A percentile compares a stretch with the other conserved stretches of the same genome.
Evolutionary conservation across 2,888 invertebrate genomes (phyloP).

Genomic region (Eristalinus sepulchralis): DNA sequence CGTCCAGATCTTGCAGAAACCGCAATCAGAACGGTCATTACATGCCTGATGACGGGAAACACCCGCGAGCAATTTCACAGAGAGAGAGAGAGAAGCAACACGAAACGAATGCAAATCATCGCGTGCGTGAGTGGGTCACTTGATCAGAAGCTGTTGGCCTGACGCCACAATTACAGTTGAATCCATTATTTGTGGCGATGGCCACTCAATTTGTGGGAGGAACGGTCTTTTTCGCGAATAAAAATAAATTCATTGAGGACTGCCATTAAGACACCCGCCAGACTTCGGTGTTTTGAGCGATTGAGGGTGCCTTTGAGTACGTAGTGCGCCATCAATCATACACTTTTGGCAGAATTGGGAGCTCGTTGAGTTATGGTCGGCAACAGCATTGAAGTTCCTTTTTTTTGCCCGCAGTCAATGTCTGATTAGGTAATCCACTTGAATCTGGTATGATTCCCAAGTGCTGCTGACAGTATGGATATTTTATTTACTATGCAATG

Average conservation of each 20-base stretch:
- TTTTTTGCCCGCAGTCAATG: neutral
- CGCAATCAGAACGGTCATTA: constrained; percentile 16
- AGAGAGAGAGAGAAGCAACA: constrained; percentile 19
- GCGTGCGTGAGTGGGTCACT: constrained; percentile 49
- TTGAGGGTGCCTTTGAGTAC: neutral
- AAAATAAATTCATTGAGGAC: constrained; percentile 1
- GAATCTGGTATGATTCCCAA: neutral
- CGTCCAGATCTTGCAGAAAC: constrained; percentile 15
- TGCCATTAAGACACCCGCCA: constrained; percentile 15
- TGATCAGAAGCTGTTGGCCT: constrained; percentile 38
- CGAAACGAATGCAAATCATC: constrained; percentile 37
- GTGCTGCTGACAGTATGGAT: neutral
- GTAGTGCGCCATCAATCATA: constrained; percentile 31
- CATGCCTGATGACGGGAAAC: constrained; percentile 27
- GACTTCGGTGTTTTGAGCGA: constrained; percentile 8
- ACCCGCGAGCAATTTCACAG: constrained; percentile 13
- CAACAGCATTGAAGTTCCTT: neutral
- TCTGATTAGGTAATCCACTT: neutral
- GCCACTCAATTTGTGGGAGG: constrained; percentile 17
- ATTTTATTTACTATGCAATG: neutral
- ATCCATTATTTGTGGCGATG: constrained; percentile 18
- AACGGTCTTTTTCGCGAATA: neutral
- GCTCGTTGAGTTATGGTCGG: neutral
- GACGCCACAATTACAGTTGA: constrained; percentile 45
- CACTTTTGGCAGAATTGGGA: neutral